Evolutionary conservation across 1,140 invertebrate genomes (phyloP).

Genomic region (Drosophila erecta): DNA sequence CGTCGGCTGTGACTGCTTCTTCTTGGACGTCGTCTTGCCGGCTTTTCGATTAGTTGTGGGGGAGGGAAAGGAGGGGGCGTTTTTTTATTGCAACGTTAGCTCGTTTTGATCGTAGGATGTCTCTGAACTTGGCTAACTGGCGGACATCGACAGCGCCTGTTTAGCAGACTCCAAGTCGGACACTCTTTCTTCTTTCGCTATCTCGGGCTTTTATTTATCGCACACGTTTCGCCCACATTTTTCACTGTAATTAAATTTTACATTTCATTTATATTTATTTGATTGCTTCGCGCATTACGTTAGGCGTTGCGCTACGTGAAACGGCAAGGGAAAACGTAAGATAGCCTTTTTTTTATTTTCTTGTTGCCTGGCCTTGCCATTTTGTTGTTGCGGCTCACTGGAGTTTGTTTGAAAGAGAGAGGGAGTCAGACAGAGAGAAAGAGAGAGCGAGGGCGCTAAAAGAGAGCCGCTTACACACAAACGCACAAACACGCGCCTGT

Average conservation of each 20-base stretch:
- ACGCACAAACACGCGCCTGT: slow-evolving; percentile 20
- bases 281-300: slow-evolving; percentile 12
- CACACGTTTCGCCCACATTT: slow-evolving; percentile 69
- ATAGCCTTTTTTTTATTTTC: neutral
- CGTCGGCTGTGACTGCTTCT: slow-evolving; percentile 38
- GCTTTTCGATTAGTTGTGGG: slow-evolving; percentile 8
- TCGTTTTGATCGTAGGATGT: slow-evolving; percentile 17
- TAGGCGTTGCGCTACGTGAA: slow-evolving; percentile 12
- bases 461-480: slow-evolving; percentile 2
- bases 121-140: slow-evolving; percentile 13
- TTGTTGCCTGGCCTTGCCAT: slow-evolving; percentile 36
- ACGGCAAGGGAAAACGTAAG: slow-evolving; percentile 15
- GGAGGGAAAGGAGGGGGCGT: neutral
- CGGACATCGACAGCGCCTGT: slow-evolving; percentile 26
- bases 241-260: slow-evolving; percentile 53
- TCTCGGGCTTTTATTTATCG: slow-evolving; percentile 45
- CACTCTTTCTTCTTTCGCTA: slow-evolving; percentile 12
- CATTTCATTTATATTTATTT: slow-evolving; percentile 29
- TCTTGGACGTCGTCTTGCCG: slow-evolving; percentile 36
- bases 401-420: slow-evolving; percentile 29
- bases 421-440: slow-evolving; percentile 5
- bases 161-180: neutral
- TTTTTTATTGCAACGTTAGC: neutral
- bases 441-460: neutral
- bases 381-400: slow-evolving; percentile 45